These are phyloP conservation scores for Leptodactylus fallax DNA, from an alignment of 2,797 vertebrate genomes.

Conservation along the genomic window DNA sequence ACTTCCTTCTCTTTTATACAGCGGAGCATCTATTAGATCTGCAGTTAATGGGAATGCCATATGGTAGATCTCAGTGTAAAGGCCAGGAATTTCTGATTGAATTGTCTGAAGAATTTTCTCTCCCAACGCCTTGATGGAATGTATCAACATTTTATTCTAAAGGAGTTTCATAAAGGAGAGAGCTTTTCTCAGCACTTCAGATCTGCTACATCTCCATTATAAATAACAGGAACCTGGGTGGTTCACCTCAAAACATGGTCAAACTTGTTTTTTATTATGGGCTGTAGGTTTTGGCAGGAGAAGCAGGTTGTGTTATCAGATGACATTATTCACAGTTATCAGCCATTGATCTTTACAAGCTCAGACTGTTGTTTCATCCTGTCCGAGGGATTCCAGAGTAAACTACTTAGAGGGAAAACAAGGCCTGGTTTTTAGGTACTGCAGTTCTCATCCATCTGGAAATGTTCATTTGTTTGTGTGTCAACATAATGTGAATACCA, in stretches of 20 bases:
- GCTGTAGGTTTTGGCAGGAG: constrained; percentile 50
- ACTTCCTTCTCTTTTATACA: neutral
- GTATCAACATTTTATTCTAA: constrained; percentile 31
- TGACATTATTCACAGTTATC: constrained; percentile 60
- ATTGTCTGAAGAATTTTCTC: constrained; percentile 25
- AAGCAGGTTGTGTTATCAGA: constrained; percentile 47
- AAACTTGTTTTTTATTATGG: constrained; percentile 52
- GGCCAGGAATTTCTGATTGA: constrained; percentile 26
- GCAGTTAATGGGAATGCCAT: neutral
- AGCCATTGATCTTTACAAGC: constrained; percentile 58
- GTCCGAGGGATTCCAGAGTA: constrained; percentile 34
- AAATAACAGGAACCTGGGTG: constrained; percentile 52
- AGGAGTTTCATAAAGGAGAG: neutral
- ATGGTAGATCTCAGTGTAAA: constrained; percentile 17
- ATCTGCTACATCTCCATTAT: constrained; percentile 32
- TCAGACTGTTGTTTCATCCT: constrained; percentile 55
- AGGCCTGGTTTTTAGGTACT: constrained; percentile 14
- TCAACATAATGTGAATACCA: neutral
- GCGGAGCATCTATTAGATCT: neutral
- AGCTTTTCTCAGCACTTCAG: neutral
- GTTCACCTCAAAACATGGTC: constrained; percentile 43
- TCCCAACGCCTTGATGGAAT: constrained; percentile 38
- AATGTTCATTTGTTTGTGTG: constrained; percentile 22
- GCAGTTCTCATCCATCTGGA: constrained; percentile 28
- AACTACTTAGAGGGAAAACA: constrained; percentile 31